Evolutionary conservation across 2,113 vertebrate genomes (phyloP).

Genomic region (Sphaerodactylus townsendi): DNA sequence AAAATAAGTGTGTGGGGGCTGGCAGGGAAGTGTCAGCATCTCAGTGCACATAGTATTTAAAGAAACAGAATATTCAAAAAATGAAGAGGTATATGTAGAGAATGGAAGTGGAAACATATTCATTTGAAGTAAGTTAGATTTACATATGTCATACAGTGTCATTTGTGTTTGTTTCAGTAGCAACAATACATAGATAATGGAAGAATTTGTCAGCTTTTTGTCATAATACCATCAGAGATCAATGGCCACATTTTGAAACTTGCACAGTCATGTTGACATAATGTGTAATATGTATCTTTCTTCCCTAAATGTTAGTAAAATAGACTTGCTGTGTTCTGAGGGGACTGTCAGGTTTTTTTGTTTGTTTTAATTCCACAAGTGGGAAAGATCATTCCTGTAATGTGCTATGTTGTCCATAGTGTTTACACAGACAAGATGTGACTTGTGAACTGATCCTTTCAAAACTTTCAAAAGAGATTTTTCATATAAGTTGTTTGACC

Average conservation of each 20-base stretch:
- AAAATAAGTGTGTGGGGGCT: neutral
- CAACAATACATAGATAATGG: neutral
- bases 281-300: neutral
- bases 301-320: neutral
- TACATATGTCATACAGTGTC: neutral
- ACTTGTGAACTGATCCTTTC: constrained; percentile 17
- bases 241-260: neutral
- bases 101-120: constrained; percentile 19
- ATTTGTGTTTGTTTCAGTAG: neutral
- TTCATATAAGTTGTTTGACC: constrained; percentile 45
- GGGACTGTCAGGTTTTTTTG: neutral
- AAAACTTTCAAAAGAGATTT: constrained; percentile 47
- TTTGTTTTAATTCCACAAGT: constrained; percentile 22
- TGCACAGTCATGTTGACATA: neutral
- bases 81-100: constrained; percentile 21
- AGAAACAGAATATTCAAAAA: constrained; percentile 15
- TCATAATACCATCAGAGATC: neutral
- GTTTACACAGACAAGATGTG: constrained; percentile 25
- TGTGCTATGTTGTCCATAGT: neutral
- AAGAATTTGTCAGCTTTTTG: neutral
- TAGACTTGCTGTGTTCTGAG: neutral
- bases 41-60: fast-evolving
- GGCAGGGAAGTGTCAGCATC: neutral
- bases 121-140: constrained; percentile 2
- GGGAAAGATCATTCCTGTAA: neutral